Conservation (phyloP, 92 coral and sea anemone species). For the Epizoanthus rinbou region DNA sequence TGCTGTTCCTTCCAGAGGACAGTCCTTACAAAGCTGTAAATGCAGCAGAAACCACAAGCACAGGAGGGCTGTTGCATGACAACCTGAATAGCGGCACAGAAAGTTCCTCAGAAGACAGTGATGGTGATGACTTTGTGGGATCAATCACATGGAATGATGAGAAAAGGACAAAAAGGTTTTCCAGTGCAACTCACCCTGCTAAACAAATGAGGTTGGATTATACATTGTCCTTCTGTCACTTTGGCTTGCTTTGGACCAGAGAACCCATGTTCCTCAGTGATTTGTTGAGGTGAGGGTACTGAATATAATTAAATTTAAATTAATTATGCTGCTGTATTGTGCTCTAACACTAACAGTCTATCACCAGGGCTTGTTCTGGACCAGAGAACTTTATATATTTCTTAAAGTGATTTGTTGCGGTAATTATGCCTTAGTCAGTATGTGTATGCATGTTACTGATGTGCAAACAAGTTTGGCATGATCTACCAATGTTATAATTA, state of each 20-base stretch:
- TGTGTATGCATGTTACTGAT: no score
- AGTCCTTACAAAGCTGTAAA: slow-evolving; percentile 34
- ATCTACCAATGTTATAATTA: no score
- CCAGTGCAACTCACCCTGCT: not conserved
- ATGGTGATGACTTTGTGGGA: slow-evolving; percentile 59
- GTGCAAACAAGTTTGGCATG: no score
- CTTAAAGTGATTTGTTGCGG: not conserved
- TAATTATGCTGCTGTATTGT: not conserved
- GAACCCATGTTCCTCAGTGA: slow-evolving; percentile 93
- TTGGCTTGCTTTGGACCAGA: slow-evolving; percentile 75
- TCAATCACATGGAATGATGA: slow-evolving; percentile 18
- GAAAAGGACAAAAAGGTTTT: not conserved
- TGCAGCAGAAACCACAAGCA: slow-evolving; percentile 5
- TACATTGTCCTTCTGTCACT: slow-evolving; percentile 72
- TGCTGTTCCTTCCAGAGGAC: slow-evolving; percentile 29
- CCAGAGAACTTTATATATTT: not conserved
- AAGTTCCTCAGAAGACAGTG: not conserved
- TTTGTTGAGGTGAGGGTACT: slow-evolving; percentile 66
- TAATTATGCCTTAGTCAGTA: no score
- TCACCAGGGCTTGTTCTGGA: not conserved
- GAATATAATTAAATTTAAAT: not conserved
- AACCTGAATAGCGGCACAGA: no score
- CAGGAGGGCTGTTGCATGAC: not conserved
- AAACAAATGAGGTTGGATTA: slow-evolving; percentile 1
- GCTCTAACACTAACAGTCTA: no score